Conservation (phyloP, 2,797 vertebrate genomes). For the Picus viridis region DNA sequence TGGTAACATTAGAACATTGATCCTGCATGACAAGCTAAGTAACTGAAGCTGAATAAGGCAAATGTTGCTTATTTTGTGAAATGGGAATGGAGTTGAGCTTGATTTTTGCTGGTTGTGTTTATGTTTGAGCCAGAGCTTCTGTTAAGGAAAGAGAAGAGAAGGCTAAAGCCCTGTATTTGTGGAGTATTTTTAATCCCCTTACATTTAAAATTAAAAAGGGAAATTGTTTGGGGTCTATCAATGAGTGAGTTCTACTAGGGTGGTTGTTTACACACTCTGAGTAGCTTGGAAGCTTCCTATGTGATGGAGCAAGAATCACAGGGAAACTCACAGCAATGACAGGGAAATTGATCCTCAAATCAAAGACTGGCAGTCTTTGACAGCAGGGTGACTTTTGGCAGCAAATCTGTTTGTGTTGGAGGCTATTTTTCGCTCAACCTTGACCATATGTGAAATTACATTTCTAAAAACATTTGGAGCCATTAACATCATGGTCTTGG, state of each 20-base stretch:
- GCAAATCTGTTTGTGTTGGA: neutral
- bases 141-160: neutral
- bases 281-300: neutral
- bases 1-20: neutral
- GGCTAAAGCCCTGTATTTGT: neutral
- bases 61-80: no score
- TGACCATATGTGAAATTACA: neutral
- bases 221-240: neutral
- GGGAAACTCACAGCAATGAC: neutral
- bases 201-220: neutral
- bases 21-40: neutral
- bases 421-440: neutral
- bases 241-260: neutral
- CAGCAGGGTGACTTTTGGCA: neutral
- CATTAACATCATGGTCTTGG: neutral
- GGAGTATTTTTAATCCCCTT: neutral
- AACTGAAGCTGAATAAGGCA: neutral
- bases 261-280: neutral
- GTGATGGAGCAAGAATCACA: neutral
- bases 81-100: neutral
- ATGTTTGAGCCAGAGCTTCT: neutral
- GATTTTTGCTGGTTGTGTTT: neutral
- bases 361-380: neutral
- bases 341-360: neutral
- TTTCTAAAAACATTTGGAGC: neutral